These are phyloP conservation scores for Sinocyclocheilus anshuiensis DNA, from an alignment of 2,113 vertebrate species.

Conservation along the genomic window DNA sequence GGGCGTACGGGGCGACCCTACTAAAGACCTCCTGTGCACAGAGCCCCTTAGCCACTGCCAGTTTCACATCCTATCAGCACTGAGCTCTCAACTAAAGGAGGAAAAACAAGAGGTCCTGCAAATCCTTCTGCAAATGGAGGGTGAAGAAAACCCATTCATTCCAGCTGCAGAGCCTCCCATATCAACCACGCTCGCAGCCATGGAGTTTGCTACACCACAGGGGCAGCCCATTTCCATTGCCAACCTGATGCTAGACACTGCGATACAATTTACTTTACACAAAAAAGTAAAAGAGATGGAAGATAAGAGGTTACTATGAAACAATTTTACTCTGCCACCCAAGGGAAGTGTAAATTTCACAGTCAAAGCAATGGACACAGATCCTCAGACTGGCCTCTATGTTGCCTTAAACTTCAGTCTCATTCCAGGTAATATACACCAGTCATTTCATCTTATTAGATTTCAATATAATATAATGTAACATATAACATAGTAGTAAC, in stretches of 20 bases:
- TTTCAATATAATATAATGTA: not conserved
- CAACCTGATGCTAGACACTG: slow-evolving; percentile 66
- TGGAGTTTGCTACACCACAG: slow-evolving; percentile 76
- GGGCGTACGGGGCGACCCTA: slow-evolving; percentile 68
- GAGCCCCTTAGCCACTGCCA: slow-evolving; percentile 51
- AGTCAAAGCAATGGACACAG: slow-evolving; percentile 61
- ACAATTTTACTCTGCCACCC: slow-evolving; percentile 53
- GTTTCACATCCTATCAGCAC: slow-evolving; percentile 68
- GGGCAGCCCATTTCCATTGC: slow-evolving; percentile 69
- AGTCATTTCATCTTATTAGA: not conserved
- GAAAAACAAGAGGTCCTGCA: slow-evolving; percentile 72
- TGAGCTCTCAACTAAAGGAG: slow-evolving; percentile 60
- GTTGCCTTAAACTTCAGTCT: slow-evolving; percentile 72
- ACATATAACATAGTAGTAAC: too few species aligned
- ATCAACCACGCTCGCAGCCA: slow-evolving; percentile 73
- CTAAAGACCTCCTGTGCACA: slow-evolving; percentile 68
- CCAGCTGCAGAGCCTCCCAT: slow-evolving; percentile 67
- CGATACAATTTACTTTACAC: slow-evolving; percentile 72
- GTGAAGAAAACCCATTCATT: slow-evolving; percentile 59
- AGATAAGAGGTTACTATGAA: slow-evolving; percentile 41
- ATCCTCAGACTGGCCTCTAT: slow-evolving; percentile 72
- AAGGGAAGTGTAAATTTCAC: slow-evolving; percentile 68
- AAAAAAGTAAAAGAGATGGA: slow-evolving; percentile 41
- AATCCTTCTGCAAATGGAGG: slow-evolving; percentile 68
- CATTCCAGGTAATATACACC: slow-evolving; percentile 64